A percentile compares a stretch with the other conserved stretches of the same genome.
Conservation (phyloP, 2,888 invertebrate genomes). For the Trichopria drosophilae region DNA sequence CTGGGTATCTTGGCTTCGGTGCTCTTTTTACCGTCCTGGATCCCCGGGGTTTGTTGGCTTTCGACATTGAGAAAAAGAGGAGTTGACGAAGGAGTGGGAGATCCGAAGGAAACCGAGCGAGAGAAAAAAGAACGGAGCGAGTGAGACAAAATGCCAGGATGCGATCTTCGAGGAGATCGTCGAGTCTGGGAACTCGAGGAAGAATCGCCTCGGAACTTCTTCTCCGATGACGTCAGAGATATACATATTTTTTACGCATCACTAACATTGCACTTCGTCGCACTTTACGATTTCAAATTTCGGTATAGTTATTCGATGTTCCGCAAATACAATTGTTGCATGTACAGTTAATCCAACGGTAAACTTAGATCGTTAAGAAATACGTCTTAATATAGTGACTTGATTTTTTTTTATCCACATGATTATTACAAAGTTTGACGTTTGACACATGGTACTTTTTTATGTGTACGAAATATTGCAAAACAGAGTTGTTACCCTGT, state of each 20-base stretch:
- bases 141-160: slow-evolving; percentile 27
- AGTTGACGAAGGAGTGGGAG: slow-evolving; percentile 31
- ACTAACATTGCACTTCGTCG: no score
- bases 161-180: slow-evolving; percentile 8
- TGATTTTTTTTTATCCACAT: no score
- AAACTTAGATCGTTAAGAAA: no score
- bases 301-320: no score
- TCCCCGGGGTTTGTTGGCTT: slow-evolving; percentile 44
- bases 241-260: no score
- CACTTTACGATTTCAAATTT: no score
- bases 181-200: slow-evolving; percentile 16
- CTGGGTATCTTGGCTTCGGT: slow-evolving; percentile 23
- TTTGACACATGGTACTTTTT: no score
- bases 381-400: no score
- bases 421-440: no score
- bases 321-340: no score
- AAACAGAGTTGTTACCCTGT: no score
- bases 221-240: slow-evolving; percentile 42
- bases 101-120: slow-evolving; percentile 40
- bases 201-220: slow-evolving; percentile 33
- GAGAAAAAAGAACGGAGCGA: slow-evolving; percentile 28
- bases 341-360: no score
- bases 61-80: slow-evolving; percentile 34
- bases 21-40: slow-evolving; percentile 33
- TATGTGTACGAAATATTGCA: slow-evolving; percentile 13